Evolutionary conservation across 92 coral and sea anemone species (phyloP).

Genomic region (Palythoa grandis): DNA sequence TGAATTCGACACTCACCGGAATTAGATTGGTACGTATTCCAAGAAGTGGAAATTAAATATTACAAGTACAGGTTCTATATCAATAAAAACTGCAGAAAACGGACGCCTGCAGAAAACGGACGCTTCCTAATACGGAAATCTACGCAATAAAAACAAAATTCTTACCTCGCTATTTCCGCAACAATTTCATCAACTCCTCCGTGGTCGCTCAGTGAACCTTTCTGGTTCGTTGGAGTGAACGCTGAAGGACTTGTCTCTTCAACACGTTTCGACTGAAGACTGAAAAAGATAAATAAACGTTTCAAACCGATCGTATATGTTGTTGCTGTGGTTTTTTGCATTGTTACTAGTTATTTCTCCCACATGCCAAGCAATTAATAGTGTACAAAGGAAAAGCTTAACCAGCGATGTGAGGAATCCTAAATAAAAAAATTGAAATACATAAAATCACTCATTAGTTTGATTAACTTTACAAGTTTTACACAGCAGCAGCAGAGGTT

Average conservation of each 20-base stretch:
- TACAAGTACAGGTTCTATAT: neutral
- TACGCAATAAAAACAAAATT: neutral
- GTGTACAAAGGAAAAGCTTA: neutral
- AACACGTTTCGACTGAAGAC: constrained; percentile 9
- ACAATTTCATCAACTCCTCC: constrained; percentile 78
- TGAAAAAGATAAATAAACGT: constrained; percentile 5
- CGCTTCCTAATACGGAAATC: constrained; percentile 48
- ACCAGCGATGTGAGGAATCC: neutral
- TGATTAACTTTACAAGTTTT: neutral
- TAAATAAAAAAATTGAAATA: neutral
- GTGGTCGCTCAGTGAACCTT: constrained; percentile 39
- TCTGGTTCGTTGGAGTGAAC: constrained; percentile 5
- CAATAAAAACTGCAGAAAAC: neutral
- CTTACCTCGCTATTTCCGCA: constrained; percentile 66
- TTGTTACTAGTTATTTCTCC: neutral
- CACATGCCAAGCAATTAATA: neutral
- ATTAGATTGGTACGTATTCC: neutral
- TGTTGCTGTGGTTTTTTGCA: neutral
- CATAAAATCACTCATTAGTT: neutral
- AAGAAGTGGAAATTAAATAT: neutral
- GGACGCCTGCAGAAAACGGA: neutral
- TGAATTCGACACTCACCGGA: constrained; percentile 2
- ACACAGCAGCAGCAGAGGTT: neutral
- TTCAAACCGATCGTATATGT: neutral
- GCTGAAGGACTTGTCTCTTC: constrained; percentile 33